Conservation (phyloP, 2,113 vertebrate genomes). For the Condylura cristata region DNA sequence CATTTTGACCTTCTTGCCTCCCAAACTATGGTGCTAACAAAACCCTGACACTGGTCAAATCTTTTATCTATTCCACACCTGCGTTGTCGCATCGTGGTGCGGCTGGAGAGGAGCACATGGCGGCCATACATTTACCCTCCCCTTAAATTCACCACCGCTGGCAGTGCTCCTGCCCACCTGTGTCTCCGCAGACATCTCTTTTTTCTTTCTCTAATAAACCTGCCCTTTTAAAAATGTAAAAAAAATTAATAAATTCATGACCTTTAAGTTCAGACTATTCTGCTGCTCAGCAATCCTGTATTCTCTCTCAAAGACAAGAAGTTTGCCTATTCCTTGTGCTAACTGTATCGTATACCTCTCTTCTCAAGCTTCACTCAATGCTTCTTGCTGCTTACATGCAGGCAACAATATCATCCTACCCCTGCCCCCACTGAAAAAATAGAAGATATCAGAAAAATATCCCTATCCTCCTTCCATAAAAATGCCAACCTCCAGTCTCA, state of each 20-base stretch:
- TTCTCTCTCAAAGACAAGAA: background rate
- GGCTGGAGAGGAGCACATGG: background rate
- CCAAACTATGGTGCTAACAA: background rate
- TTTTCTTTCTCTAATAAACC: no score
- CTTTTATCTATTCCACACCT: background rate
- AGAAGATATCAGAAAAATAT: conserved; percentile 35
- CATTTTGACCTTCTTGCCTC: conserved; percentile 7
- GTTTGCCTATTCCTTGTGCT: background rate
- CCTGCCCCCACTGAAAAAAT: background rate
- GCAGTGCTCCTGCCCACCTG: no score
- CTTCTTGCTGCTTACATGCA: conserved; percentile 29
- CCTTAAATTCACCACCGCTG: background rate
- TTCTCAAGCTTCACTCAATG: background rate
- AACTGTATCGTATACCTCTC: background rate
- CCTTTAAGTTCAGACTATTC: background rate
- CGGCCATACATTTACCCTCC: no score
- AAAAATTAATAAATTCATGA: background rate
- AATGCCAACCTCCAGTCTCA: background rate
- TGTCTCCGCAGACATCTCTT: no score
- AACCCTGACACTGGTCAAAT: background rate
- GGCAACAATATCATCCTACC: background rate
- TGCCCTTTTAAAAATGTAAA: no score
- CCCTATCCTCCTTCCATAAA: background rate
- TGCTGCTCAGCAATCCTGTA: background rate
- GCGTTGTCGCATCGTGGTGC: background rate